Evolutionary conservation across 2,797 vertebrate species (phyloP).

Genomic region (Pseudochirops corinnae): DNA sequence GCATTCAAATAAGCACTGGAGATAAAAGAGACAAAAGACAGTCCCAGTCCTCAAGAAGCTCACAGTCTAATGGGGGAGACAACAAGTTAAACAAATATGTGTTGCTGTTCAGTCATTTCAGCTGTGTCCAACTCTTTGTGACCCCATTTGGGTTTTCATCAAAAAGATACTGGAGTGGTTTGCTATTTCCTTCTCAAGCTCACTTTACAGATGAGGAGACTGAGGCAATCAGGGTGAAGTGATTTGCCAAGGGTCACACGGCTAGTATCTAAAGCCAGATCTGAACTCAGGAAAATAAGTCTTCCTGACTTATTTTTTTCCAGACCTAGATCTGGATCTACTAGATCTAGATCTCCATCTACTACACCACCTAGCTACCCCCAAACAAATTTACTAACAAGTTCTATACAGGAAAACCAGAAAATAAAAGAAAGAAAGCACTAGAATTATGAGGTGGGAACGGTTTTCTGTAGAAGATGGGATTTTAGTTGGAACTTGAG

Average conservation of each 20-base stretch:
- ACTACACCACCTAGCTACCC: neutral
- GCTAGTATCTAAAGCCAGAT: neutral
- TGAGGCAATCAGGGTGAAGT: conserved; percentile 23
- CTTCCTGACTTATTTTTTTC: neutral
- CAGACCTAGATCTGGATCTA: no score
- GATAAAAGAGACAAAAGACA: neutral
- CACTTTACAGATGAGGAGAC: neutral
- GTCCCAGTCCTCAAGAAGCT: neutral
- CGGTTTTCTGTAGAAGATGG: neutral
- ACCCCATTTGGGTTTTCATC: neutral
- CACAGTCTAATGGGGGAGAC: neutral
- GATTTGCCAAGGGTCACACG: neutral
- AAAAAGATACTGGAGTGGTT: neutral
- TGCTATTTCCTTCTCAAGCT: neutral
- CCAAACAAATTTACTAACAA: neutral
- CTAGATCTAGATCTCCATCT: neutral
- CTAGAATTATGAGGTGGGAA: neutral
- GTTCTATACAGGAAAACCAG: neutral
- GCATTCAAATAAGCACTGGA: neutral
- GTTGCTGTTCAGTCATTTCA: neutral
- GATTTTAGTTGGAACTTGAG: neutral
- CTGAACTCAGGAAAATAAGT: neutral
- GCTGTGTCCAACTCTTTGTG: neutral
- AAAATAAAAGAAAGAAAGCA: neutral
- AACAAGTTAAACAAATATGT: neutral